phyloP scores from a whole-genome alignment of 2,888 invertebrate species.

The Labia minor region DNA sequence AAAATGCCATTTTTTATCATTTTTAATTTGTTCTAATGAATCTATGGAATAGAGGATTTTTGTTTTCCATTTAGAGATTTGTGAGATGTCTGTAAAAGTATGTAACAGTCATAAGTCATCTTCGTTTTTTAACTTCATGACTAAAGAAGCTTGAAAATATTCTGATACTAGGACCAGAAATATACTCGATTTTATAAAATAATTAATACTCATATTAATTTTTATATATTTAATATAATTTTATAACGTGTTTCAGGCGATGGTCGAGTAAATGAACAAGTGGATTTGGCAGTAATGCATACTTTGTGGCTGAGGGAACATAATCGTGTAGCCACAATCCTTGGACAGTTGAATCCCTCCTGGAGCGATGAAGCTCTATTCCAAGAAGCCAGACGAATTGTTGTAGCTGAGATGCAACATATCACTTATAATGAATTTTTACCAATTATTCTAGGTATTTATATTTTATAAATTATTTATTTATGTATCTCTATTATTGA shows the following conservation, averaged over 20 bases:
- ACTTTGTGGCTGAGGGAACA: conserved; percentile 43
- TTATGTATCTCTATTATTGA: too few relatives aligned
- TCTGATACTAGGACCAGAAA: too few relatives aligned
- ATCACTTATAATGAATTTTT: conserved; percentile 41
- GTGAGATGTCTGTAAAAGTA: too few relatives aligned
- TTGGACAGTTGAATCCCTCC: conserved; percentile 34
- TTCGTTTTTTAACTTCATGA: too few relatives aligned
- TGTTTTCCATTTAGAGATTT: too few relatives aligned
- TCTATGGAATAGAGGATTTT: too few relatives aligned
- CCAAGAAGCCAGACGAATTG: conserved; percentile 41
- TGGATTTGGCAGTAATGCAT: conserved; percentile 39
- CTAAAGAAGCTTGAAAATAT: too few relatives aligned
- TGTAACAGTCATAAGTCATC: too few relatives aligned
- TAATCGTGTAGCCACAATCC: conserved; percentile 38
- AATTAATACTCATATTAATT: too few relatives aligned
- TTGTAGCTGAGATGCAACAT: conserved; percentile 40
- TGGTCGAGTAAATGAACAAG: conserved; percentile 38
- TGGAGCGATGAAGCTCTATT: conserved; percentile 42
- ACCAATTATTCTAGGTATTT: conserved; percentile 36
- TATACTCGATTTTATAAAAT: neutral
- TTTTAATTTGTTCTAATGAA: too few relatives aligned
- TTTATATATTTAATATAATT: neutral
- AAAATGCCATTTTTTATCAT: too few relatives aligned
- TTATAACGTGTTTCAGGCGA: conserved; percentile 32
- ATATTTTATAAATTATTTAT: too few relatives aligned